Evolutionary conservation across 2,113 vertebrate species (phyloP).

Genomic region (Chunga burmeisteri): DNA sequence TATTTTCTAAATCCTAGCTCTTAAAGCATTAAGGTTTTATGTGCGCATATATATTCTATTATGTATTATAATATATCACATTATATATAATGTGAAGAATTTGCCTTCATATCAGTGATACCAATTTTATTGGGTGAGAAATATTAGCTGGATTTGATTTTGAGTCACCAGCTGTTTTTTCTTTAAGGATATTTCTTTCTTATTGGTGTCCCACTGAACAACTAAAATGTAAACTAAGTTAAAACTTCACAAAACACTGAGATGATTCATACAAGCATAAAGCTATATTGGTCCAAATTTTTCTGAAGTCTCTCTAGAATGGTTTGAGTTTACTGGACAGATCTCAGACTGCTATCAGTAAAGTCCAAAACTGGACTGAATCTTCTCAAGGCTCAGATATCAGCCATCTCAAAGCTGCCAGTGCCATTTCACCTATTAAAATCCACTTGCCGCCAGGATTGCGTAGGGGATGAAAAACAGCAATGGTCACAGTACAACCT

Average conservation of each 20-base stretch:
- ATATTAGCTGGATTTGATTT: slow-evolving; percentile 49
- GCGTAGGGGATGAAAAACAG: neutral
- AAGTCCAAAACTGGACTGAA: neutral
- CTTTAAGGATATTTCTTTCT: slow-evolving; percentile 57
- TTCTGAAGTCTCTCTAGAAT: slow-evolving; percentile 47
- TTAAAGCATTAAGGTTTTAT: slow-evolving; percentile 45
- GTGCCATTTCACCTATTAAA: neutral
- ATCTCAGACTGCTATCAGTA: slow-evolving; percentile 1
- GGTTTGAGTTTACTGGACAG: neutral
- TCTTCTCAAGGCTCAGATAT: neutral
- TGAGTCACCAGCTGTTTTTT: slow-evolving; percentile 37
- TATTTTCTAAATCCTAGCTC: slow-evolving; percentile 30
- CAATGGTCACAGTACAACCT: neutral
- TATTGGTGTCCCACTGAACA: slow-evolving; percentile 1
- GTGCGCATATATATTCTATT: neutral
- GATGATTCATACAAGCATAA: slow-evolving; percentile 19
- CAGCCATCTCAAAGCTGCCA: neutral
- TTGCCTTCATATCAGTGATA: slow-evolving; percentile 20
- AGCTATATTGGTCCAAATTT: slow-evolving; percentile 20
- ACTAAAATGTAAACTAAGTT: slow-evolving; percentile 47
- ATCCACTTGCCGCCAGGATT: neutral
- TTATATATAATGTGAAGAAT: slow-evolving; percentile 1
- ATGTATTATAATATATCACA: neutral
- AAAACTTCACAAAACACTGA: slow-evolving; percentile 35
- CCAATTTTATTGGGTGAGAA: slow-evolving; percentile 44